A percentile compares a stretch with the other conserved stretches of the same genome.
These are phyloP conservation scores for Malurus elegans DNA, from an alignment of 2,113 vertebrate species.

Conservation along the genomic window DNA sequence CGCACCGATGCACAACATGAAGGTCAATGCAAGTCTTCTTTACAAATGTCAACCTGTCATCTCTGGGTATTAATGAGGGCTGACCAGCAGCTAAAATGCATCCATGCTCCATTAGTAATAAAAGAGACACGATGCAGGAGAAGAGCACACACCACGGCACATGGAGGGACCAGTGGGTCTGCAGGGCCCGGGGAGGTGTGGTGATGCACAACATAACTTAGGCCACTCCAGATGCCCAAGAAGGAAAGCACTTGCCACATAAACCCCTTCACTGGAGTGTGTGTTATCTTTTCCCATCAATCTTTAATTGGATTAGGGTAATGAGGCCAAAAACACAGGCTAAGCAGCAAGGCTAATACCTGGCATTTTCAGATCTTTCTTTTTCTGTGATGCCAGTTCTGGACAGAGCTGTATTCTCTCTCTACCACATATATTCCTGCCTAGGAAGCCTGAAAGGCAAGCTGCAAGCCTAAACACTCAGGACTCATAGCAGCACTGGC, in stretches of 20 bases:
- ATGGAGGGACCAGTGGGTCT: not conserved
- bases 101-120: conserved; percentile 66
- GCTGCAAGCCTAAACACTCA: not conserved
- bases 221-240: not conserved
- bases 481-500: not conserved
- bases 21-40: conserved; percentile 58
- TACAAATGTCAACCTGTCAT: conserved; percentile 70
- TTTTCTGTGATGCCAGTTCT: not conserved
- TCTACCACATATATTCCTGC: not conserved
- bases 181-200: conserved; percentile 34
- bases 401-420: not conserved
- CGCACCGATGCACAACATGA: conserved; percentile 60
- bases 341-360: conserved; percentile 29
- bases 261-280: not conserved
- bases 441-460: not conserved
- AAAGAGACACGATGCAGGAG: conserved; percentile 19
- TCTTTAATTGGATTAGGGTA: conserved; percentile 61
- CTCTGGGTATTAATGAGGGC: conserved; percentile 68
- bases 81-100: conserved; percentile 68
- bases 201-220: not conserved
- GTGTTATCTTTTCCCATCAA: not conserved
- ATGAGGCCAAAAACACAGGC: conserved; percentile 36
- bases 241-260: not conserved
- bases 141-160: not conserved
- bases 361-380: not conserved